A percentile compares a stretch with the other conserved stretches of the same genome.
These are phyloP conservation scores for Troilus luridus DNA, from an alignment of 2,888 invertebrate species.

Conservation along the genomic window DNA sequence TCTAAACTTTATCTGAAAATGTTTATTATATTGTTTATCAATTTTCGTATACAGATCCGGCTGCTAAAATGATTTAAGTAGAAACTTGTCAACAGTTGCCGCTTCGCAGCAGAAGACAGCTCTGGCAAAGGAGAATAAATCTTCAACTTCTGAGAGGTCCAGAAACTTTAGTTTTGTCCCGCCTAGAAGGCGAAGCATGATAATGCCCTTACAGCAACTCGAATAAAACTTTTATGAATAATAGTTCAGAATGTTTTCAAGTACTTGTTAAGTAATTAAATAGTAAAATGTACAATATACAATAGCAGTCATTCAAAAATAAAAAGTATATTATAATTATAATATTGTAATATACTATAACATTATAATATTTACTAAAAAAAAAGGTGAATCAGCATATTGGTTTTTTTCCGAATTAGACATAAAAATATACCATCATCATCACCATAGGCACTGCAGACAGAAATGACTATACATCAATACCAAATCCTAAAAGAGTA, in stretches of 20 bases:
- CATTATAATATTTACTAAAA: no score
- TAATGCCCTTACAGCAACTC: not conserved
- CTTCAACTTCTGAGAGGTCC: not conserved
- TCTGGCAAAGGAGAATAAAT: not conserved
- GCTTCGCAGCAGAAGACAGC: not conserved
- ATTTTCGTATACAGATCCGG: not conserved
- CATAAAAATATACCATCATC: no score
- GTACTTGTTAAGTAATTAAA: no score
- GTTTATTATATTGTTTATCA: not conserved
- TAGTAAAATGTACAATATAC: no score
- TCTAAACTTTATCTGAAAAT: not conserved
- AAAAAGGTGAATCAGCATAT: no score
- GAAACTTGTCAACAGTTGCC: not conserved
- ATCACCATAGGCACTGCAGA: no score
- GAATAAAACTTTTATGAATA: not conserved
- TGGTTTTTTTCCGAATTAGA: no score
- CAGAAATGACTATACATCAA: no score
- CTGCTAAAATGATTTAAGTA: not conserved
- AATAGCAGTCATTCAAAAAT: no score
- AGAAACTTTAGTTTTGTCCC: not conserved
- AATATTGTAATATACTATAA: no score
- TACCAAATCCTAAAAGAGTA: no score
- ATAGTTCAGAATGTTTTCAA: not conserved
- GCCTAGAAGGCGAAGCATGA: not conserved
- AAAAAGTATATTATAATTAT: no score